Base-by-base conservation (phyloP, 1,140 invertebrate genomes). In the Platyura marginata region DNA sequence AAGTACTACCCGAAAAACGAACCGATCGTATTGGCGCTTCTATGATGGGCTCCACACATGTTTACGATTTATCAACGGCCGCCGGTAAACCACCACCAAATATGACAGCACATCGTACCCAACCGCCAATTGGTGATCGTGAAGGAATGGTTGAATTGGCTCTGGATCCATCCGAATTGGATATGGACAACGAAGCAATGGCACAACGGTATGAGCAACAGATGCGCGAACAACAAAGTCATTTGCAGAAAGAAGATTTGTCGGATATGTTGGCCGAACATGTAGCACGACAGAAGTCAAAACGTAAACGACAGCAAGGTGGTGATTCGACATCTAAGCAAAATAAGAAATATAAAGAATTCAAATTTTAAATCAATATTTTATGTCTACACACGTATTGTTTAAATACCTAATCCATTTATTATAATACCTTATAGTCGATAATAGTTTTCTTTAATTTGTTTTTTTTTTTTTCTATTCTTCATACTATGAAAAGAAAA, bases 41-140 rank as follows among this genome's bases (percentile, higher is more conserved):
- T 51, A 98, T 98, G 94, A 98, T 98, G 94, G 94, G 81, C 4
- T 98, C 93, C 13, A 93, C 89, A 1, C 94, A 98, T 63, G 85
- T 94, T 0, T 97, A 98, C 61, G 93, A 98, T 56, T 76, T 97
- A 62, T 68, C 70, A 21, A 70, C 70, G 11, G 74, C 74, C 11
- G 63, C 64, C 8, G 69, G 68, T 23, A 73, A 71, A 46, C 68
- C 68, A 13, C 67, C 69, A 11, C 66, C 67, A n/a, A 63, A 68
- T 3, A 67, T 68, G 32, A 51, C 59, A 1, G 48, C 59, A 3
- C 51, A 54, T 37, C 53, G 48, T 20, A 42, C 46, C 47, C 64
- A 44, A 51, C 55, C 3, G 51, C 60, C 40, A 40, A 55, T 36
- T 23, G 46, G 52, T 6, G 70, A 75, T 44, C 65, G 66, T 35